Base-by-base conservation (phyloP, 1,140 invertebrate species). In the Colletes gigas region DNA sequence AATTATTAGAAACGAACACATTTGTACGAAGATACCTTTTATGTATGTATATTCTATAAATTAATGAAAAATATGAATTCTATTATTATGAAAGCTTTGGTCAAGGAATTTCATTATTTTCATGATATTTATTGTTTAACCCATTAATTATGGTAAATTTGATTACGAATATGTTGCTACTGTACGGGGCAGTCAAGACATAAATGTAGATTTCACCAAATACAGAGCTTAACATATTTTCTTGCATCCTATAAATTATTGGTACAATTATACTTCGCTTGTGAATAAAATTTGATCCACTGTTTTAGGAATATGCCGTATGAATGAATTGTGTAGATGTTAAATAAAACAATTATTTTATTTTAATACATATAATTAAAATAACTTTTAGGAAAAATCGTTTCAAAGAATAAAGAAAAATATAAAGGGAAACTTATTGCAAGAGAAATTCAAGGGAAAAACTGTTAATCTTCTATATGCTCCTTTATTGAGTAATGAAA, bases 311-410 rank as follows among this genome's bases (percentile, higher is more conserved):
- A 57, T 15, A 57, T 17, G 1, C 7, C 19, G 55, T n/a, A 57
- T 57, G 19, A n/a, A 5, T 17, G 15, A n/a, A 57, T 57, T 57
- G 3, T 57, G 9, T 4, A 54, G 14, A 54, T 54, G 10, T 17
- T 1, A 44, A 44, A 44, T 44, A 44, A 44, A 44, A 14, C 3
- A 17, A n/a, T 65, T 3, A n/a, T 44, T 4, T 12, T 1, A 67
- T 14, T 21, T 14, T 10, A 15, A 14, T 4, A 5, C 4, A 57
- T 44, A 0, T 17, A 62, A 14, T 71, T 12, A 21, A 7, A 1
- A 62, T 83, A 80, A 84, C 72, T 94, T 95, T 21, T 88, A 95
- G 95, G 94, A 95, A 84, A 88, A 89, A 41, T 92, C 96, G 54
- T 94, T 93, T 83, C 83, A 92, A 54, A 82, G 86, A 14, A 93